Evolutionary conservation across 37 sponge, comb jelly and placozoan species (phyloP).

Genomic region (Theonella swinhoei): DNA sequence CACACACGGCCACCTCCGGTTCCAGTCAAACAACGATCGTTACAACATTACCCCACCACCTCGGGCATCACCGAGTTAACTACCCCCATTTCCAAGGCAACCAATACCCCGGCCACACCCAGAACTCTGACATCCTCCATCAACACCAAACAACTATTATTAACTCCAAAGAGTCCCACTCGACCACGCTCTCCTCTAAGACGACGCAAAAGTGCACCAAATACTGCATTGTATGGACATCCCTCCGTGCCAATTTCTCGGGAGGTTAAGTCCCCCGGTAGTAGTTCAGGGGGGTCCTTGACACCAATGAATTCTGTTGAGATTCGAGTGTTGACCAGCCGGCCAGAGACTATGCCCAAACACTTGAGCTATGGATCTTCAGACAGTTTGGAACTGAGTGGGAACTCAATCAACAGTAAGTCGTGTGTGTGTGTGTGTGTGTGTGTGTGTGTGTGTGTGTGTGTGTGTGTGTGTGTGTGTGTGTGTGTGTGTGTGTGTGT

Average conservation of each 20-base stretch:
- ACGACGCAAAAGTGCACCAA: not conserved
- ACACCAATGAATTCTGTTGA: not conserved
- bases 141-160: no score
- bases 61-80: not conserved
- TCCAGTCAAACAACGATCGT: not conserved
- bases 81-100: not conserved
- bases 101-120: not conserved
- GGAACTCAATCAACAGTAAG: constrained; percentile 13
- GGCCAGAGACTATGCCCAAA: not conserved
- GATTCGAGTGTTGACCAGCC: not conserved
- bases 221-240: not conserved
- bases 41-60: not conserved
- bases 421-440: not conserved
- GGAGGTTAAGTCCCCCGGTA: not conserved
- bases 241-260: not conserved
- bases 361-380: not conserved
- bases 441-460: constrained; percentile 23
- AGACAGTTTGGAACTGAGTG: not conserved
- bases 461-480: constrained; percentile 44
- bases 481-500: constrained; percentile 53
- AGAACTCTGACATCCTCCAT: not conserved
- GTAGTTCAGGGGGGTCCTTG: not conserved
- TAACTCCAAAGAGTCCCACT: no score
- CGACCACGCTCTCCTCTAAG: not conserved
- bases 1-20: not conserved